Conservation (phyloP, 1,140 invertebrate species). For the Drosophila miranda region DNA sequence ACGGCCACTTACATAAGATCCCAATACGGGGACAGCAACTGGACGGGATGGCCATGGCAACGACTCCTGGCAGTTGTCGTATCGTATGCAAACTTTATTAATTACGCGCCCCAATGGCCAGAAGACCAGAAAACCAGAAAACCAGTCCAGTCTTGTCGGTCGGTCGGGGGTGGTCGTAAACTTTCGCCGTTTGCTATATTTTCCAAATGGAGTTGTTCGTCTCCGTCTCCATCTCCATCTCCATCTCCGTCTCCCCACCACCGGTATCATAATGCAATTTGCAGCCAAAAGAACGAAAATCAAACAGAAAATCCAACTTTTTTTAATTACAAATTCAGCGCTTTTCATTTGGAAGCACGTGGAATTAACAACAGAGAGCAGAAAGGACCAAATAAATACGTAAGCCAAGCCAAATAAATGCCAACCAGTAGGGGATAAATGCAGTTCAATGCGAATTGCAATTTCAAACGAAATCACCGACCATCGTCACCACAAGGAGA, state of each 20-base stretch:
- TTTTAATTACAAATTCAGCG: slow-evolving; percentile 60
- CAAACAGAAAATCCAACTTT: slow-evolving; percentile 44
- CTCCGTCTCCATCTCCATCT: no score
- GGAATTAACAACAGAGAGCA: slow-evolving; percentile 23
- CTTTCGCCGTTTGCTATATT: slow-evolving; percentile 54
- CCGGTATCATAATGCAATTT: slow-evolving; percentile 7
- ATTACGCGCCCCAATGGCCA: slow-evolving; percentile 63
- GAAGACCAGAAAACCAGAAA: background rate
- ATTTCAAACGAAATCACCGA: no score
- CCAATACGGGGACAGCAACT: no score
- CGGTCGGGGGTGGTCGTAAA: slow-evolving; percentile 10
- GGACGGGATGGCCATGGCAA: slow-evolving; percentile 4
- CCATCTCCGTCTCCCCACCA: background rate
- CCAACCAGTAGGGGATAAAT: background rate
- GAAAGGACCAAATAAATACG: background rate
- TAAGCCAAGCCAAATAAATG: no score
- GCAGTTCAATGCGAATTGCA: background rate
- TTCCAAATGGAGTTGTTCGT: slow-evolving; percentile 20
- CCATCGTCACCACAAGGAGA: no score
- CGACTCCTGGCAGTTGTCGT: background rate
- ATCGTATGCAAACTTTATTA: slow-evolving; percentile 71
- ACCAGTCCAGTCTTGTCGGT: slow-evolving; percentile 1
- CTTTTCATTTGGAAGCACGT: slow-evolving; percentile 28
- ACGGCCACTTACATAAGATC: no score
- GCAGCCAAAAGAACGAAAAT: slow-evolving; percentile 14